Percentiles rank a stretch among this genome's conserved stretches.
phyloP scores from a whole-genome alignment of 2,797 vertebrate species.

The Falco rusticolus region DNA sequence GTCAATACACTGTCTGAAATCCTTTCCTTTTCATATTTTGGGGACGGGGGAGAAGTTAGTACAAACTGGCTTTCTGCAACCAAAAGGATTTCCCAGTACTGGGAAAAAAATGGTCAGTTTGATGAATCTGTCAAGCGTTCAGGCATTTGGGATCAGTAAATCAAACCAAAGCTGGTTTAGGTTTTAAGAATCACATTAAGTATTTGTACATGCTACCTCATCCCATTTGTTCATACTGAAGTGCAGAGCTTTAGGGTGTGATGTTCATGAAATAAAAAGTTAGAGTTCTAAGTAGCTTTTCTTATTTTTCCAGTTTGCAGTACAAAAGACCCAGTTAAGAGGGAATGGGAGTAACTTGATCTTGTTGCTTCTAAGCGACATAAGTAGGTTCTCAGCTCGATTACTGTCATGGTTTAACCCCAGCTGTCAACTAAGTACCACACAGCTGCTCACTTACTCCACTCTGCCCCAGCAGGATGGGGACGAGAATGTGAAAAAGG shows the following conservation, averaged over 20 bases:
- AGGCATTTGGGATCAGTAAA: not conserved
- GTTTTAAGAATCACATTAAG: not conserved
- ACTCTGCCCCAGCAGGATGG: no score
- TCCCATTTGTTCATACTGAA: not conserved
- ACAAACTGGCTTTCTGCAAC: not conserved
- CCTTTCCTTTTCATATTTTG: not conserved
- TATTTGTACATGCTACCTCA: not conserved
- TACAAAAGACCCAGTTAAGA: not conserved
- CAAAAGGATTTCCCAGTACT: not conserved
- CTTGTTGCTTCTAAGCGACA: not conserved
- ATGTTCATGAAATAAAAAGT: not conserved
- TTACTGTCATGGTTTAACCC: not conserved
- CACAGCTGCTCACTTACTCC: no score
- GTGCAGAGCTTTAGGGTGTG: not conserved
- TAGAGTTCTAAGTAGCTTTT: not conserved
- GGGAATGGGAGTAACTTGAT: not conserved
- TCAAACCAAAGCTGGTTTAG: not conserved
- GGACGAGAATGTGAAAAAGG: no score
- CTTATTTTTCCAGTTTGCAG: not conserved
- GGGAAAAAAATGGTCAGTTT: not conserved
- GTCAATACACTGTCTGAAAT: not conserved
- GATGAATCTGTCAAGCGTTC: not conserved
- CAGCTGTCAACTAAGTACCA: no score
- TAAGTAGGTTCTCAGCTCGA: not conserved
- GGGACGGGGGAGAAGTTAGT: not conserved